Evolutionary conservation across 2,113 vertebrate species (phyloP).

Genomic region (Oreochromis aureus): DNA sequence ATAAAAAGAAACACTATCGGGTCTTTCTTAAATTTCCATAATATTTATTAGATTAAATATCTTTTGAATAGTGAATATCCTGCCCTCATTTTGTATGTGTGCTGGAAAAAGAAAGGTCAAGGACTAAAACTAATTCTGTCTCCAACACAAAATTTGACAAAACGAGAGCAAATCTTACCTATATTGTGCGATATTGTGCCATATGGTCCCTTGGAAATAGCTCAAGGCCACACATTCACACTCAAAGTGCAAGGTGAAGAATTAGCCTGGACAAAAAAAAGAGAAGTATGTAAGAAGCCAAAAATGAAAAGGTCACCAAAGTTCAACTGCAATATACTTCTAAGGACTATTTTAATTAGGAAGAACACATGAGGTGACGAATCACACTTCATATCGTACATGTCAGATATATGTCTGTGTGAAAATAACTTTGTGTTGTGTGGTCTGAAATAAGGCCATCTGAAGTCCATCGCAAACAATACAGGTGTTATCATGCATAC

Average conservation of each 20-base stretch:
- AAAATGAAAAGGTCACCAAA: not conserved
- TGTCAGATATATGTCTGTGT: not conserved
- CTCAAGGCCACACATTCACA: slow-evolving; percentile 47
- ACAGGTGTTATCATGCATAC: not conserved
- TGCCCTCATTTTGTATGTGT: not conserved
- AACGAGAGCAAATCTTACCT: slow-evolving; percentile 46
- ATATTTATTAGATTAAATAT: not conserved
- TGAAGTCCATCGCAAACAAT: not conserved
- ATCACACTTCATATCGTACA: not conserved
- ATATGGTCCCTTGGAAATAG: slow-evolving; percentile 54
- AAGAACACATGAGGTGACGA: not conserved
- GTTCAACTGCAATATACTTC: not conserved
- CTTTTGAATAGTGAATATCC: not conserved
- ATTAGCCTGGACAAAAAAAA: slow-evolving; percentile 15
- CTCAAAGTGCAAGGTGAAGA: not conserved
- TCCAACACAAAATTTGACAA: not conserved
- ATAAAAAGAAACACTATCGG: not conserved
- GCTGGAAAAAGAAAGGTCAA: not conserved
- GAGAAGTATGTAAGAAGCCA: not conserved
- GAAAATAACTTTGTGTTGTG: not conserved
- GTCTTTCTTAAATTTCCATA: not conserved
- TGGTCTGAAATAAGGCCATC: not conserved
- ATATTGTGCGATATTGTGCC: slow-evolving; percentile 58
- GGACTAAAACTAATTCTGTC: not conserved
- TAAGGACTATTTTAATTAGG: not conserved